A percentile compares a stretch with the other conserved stretches of the same genome.
Conservation (phyloP, 2,888 invertebrate species). For the Eretmocerus hayati region DNA sequence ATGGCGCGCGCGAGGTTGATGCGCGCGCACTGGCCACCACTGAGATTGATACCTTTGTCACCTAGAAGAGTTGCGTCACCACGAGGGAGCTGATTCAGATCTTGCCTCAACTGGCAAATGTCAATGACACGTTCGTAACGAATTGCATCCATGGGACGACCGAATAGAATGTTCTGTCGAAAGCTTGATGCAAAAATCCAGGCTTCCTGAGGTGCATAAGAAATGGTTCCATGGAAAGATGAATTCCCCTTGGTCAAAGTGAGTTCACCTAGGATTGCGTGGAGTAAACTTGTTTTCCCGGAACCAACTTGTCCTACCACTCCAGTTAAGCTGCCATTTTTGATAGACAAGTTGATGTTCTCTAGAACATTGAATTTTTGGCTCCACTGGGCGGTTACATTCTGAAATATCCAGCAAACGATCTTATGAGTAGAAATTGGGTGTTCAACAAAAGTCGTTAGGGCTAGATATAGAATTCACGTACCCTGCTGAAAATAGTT, state of each 20-base stretch:
- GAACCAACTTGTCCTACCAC: conserved; percentile 61
- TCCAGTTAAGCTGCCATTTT: conserved; percentile 58
- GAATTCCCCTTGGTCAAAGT: conserved; percentile 56
- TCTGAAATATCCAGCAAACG: conserved; percentile 26
- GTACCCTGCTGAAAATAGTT: too few species aligned
- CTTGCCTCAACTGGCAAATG: conserved; percentile 65
- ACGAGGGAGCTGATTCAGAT: conserved; percentile 64
- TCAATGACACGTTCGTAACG: conserved; percentile 50
- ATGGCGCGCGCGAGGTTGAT: conserved; percentile 64
- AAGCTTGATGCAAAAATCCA: conserved; percentile 71
- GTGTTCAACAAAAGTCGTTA: too few species aligned
- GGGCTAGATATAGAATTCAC: too few species aligned
- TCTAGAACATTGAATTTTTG: conserved; percentile 61
- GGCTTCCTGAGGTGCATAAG: conserved; percentile 75
- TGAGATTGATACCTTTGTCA: conserved; percentile 73
- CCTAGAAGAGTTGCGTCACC: conserved; percentile 73
- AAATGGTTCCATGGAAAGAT: conserved; percentile 57
- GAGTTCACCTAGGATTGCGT: conserved; percentile 58
- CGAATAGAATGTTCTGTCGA: conserved; percentile 52
- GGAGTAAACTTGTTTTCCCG: conserved; percentile 56
- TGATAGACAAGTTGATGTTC: conserved; percentile 59
- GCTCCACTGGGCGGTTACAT: conserved; percentile 65
- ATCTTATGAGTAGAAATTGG: too few species aligned
- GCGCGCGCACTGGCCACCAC: conserved; percentile 79
- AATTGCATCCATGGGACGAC: conserved; percentile 32